These are phyloP conservation scores for Astreopora myriophthalma DNA, from an alignment of 64 coral and sea anemone genomes.

Conservation along the genomic window DNA sequence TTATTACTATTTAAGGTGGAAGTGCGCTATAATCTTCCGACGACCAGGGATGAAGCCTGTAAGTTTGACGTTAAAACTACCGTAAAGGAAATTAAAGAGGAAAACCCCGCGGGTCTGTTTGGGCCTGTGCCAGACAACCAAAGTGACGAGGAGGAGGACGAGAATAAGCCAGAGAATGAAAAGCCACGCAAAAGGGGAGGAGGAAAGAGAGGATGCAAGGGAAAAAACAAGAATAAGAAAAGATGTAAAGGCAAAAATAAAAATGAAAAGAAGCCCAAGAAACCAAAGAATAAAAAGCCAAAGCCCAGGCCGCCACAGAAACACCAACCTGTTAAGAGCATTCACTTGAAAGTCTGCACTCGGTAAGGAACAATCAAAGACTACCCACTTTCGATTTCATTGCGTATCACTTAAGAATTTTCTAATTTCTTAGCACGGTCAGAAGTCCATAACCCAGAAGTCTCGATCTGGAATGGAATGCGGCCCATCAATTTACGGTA, in stretches of 20 bases:
- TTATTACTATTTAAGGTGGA: slow-evolving; percentile 26
- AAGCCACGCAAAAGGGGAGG: background rate
- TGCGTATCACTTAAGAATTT: background rate
- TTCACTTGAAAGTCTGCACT: slow-evolving; percentile 58
- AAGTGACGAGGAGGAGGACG: background rate
- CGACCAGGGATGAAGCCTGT: slow-evolving; percentile 21
- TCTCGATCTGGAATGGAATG: too few species aligned
- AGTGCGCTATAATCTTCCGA: slow-evolving; percentile 62
- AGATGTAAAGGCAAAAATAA: background rate
- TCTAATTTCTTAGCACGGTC: too few species aligned
- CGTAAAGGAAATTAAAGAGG: slow-evolving; percentile 11
- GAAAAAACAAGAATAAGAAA: background rate
- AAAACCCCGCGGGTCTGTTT: background rate
- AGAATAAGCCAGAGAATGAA: background rate
- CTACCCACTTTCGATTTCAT: background rate
- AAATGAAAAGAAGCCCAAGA: background rate
- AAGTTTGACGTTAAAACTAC: slow-evolving; percentile 13
- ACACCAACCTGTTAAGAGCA: slow-evolving; percentile 13
- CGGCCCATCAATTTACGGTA: too few species aligned
- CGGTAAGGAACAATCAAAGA: slow-evolving; percentile 13
- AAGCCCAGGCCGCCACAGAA: slow-evolving; percentile 28
- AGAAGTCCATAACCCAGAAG: too few species aligned
- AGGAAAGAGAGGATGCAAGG: background rate
- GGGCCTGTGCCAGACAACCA: background rate
- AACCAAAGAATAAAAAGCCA: background rate